Evolutionary conservation across 2,797 vertebrate genomes (phyloP).

Genomic region (Pseudochirops cupreus): DNA sequence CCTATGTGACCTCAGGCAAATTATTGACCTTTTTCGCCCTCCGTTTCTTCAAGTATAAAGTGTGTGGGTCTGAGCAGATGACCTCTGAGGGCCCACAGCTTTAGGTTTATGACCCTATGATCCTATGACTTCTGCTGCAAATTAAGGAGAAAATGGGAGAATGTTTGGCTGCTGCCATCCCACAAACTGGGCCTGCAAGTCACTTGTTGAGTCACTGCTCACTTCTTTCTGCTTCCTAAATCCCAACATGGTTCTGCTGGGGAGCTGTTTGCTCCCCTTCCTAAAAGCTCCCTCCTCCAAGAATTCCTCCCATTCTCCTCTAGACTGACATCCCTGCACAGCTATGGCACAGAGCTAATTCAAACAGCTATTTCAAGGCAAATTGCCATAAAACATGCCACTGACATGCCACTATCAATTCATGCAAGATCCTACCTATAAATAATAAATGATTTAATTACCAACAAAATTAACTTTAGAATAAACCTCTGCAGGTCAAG

Average conservation of each 20-base stretch:
- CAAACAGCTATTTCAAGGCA: neutral
- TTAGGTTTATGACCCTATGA: neutral
- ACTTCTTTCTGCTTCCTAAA: neutral
- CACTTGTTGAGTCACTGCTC: neutral
- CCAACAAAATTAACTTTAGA: constrained; percentile 15
- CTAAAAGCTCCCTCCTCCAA: neutral
- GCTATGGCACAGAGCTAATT: neutral
- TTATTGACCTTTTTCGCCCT: neutral
- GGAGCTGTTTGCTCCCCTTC: neutral
- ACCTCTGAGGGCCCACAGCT: neutral
- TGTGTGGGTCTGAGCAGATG: neutral
- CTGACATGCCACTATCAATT: neutral
- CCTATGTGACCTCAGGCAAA: neutral
- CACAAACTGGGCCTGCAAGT: neutral
- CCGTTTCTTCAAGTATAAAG: neutral
- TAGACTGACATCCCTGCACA: neutral
- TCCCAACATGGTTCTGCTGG: neutral
- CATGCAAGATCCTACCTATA: neutral
- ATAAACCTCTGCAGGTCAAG: constrained; percentile 37
- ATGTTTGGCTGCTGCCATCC: neutral
- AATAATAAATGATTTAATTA: neutral
- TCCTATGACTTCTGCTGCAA: neutral
- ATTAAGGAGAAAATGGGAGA: neutral
- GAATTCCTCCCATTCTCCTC: neutral
- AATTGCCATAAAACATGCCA: neutral